These are phyloP conservation scores for Hylaeus volcanicus DNA, from an alignment of 1,140 invertebrate genomes.

Conservation along the genomic window DNA sequence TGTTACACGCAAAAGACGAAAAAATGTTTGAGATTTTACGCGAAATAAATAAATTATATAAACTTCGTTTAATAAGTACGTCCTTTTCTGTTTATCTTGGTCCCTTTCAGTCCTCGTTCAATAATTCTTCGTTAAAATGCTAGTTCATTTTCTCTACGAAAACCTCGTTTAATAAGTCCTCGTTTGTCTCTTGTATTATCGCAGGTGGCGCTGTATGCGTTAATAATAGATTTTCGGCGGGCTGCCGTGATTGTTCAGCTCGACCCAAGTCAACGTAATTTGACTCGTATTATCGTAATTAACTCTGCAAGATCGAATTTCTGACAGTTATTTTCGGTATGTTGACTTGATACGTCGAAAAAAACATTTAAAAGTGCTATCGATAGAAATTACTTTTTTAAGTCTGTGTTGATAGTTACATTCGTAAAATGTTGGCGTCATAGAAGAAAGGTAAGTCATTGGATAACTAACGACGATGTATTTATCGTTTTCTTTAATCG, in stretches of 20 bases:
- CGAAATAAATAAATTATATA: conserved; percentile 57
- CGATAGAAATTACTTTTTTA: background rate
- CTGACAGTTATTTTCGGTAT: background rate
- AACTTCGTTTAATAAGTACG: conserved; percentile 39
- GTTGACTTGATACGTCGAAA: background rate
- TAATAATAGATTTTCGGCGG: conserved; percentile 19
- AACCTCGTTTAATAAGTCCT: background rate
- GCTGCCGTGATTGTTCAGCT: background rate
- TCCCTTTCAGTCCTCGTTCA: background rate
- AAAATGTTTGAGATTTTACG: conserved; percentile 44
- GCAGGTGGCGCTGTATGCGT: conserved; percentile 24
- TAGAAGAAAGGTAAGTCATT: conserved; percentile 17
- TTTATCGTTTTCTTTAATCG: background rate
- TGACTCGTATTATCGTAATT: background rate
- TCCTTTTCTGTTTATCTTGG: background rate
- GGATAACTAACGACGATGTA: background rate
- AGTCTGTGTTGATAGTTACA: too few relatives aligned
- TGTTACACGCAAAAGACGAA: conserved; percentile 38
- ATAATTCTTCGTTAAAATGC: too few relatives aligned
- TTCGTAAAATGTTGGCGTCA: background rate
- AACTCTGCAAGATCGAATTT: background rate
- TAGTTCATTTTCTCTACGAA: too few relatives aligned
- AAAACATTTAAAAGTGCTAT: background rate
- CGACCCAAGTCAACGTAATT: background rate
- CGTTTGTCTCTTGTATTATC: background rate